Conservation (phyloP, 2,888 invertebrate species). For the Diarsia dahlii region DNA sequence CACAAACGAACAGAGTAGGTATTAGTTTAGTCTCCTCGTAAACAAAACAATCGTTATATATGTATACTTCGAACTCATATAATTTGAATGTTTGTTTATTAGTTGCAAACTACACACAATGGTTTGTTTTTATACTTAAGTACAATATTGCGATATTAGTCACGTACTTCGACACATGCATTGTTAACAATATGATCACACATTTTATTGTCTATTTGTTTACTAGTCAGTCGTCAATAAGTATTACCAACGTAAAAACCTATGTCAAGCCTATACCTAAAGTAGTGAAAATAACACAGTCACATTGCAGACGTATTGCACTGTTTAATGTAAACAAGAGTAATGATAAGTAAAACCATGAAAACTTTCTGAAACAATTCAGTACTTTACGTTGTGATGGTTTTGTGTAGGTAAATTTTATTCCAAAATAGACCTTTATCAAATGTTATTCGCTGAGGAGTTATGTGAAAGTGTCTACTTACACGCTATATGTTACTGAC, state of each 20-base stretch:
- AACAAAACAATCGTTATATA: slow-evolving; percentile 20
- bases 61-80: background rate
- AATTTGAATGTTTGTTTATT: slow-evolving; percentile 31
- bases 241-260: background rate
- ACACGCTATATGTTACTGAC: slow-evolving; percentile 14
- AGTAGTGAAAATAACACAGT: background rate
- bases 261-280: background rate
- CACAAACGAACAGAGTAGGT: slow-evolving; percentile 28
- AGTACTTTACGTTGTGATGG: background rate
- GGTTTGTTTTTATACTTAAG: background rate
- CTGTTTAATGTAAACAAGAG: background rate
- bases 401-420: background rate
- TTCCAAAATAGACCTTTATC: slow-evolving; percentile 27
- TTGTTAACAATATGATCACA: background rate
- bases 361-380: background rate
- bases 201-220: slow-evolving; percentile 7
- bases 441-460: slow-evolving; percentile 32
- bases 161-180: slow-evolving; percentile 22
- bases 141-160: slow-evolving; percentile 21
- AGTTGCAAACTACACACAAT: slow-evolving; percentile 13
- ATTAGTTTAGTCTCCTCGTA: slow-evolving; percentile 38
- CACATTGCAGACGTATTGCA: background rate
- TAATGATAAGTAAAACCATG: background rate
- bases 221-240: slow-evolving; percentile 8
- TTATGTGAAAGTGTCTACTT: slow-evolving; percentile 22